These are phyloP conservation scores for Sphaeramia orbicularis DNA, from an alignment of 2,797 vertebrate genomes.

Conservation along the genomic window DNA sequence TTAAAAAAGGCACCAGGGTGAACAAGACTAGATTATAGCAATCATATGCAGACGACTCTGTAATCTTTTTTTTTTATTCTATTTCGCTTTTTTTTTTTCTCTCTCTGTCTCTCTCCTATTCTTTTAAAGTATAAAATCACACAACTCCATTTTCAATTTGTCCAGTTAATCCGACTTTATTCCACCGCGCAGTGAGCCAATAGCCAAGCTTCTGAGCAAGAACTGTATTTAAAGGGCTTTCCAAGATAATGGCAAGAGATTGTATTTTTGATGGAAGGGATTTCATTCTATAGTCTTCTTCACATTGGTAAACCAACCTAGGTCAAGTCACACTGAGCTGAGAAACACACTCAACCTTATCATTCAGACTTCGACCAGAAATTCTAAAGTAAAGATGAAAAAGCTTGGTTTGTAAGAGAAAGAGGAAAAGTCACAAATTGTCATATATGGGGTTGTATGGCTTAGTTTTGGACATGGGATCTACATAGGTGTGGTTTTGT, in stretches of 20 bases:
- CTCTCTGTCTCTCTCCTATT: background rate
- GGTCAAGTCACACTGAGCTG: conserved; percentile 23
- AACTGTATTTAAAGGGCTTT: conserved; percentile 48
- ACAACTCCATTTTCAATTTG: conserved; percentile 50
- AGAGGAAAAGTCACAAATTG: conserved; percentile 4
- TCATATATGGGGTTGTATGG: background rate
- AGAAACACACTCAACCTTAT: background rate
- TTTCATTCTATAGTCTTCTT: conserved; percentile 36
- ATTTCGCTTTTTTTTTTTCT: background rate
- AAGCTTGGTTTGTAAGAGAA: background rate
- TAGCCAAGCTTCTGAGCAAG: conserved; percentile 25
- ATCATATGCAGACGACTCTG: conserved; percentile 6
- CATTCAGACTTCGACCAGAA: background rate
- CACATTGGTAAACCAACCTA: conserved; percentile 27
- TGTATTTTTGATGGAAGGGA: conserved; percentile 42
- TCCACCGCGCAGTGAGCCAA: conserved; percentile 18
- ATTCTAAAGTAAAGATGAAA: background rate
- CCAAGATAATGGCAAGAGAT: conserved; percentile 52
- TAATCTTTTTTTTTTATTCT: background rate
- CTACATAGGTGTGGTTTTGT: too few species aligned
- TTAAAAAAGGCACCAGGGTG: conserved; percentile 46
- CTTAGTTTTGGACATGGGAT: too few species aligned
- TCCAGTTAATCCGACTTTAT: conserved; percentile 41
- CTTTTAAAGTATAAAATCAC: conserved; percentile 34
- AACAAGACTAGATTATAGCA: conserved; percentile 53